These are phyloP conservation scores for Pterocles orientalis DNA, from an alignment of 2,113 vertebrate genomes.

Conservation along the genomic window DNA sequence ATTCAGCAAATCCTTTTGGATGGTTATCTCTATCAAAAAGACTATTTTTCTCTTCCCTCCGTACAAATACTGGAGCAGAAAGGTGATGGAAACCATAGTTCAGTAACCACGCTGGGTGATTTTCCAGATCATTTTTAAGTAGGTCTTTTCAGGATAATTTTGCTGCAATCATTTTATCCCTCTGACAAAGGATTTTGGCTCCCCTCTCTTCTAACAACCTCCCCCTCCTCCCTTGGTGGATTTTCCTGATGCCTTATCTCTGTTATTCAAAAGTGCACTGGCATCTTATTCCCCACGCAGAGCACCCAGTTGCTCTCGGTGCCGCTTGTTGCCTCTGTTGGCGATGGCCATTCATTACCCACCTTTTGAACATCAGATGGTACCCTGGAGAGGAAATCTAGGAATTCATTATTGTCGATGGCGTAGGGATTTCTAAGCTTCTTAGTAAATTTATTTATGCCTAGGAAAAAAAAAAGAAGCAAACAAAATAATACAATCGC, in stretches of 20 bases:
- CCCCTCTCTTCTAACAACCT: not conserved
- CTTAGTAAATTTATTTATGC: slow-evolving; percentile 98
- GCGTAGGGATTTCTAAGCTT: slow-evolving; percentile 92
- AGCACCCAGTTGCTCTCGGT: not conserved
- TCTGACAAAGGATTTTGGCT: slow-evolving; percentile 54
- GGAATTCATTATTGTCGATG: slow-evolving; percentile 92
- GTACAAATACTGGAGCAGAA: slow-evolving; percentile 36
- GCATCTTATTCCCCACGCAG: not conserved
- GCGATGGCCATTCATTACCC: slow-evolving; percentile 63
- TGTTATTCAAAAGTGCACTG: not conserved
- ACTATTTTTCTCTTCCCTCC: slow-evolving; percentile 29
- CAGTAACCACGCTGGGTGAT: slow-evolving; percentile 3
- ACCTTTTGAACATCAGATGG: slow-evolving; percentile 99
- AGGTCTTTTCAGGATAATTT: slow-evolving; percentile 68
- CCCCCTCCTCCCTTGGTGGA: not conserved
- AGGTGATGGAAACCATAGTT: not conserved
- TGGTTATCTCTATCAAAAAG: slow-evolving; percentile 12
- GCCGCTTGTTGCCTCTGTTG: not conserved
- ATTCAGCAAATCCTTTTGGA: slow-evolving; percentile 12
- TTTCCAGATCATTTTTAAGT: slow-evolving; percentile 64
- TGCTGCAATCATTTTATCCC: slow-evolving; percentile 59
- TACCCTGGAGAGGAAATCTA: slow-evolving; percentile 97
- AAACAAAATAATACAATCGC: not conserved
- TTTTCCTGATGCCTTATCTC: slow-evolving; percentile 61
- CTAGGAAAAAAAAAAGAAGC: slow-evolving; percentile 71